phyloP scores from a whole-genome alignment of 2,888 invertebrate species.

The Pterobdella sp. region DNA sequence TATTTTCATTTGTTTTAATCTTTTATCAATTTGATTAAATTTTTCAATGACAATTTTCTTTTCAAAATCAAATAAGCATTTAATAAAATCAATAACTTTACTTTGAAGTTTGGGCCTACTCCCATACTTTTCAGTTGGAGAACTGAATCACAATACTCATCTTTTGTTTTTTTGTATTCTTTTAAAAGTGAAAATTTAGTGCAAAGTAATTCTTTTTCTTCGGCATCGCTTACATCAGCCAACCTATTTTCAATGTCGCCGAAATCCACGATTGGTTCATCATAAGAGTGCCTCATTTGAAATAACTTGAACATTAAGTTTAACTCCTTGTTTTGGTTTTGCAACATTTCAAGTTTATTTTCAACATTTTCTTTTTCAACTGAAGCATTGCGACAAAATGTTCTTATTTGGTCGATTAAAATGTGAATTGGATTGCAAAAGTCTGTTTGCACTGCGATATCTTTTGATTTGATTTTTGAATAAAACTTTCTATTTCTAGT shows the following conservation, averaged over 20 bases:
- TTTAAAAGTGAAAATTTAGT: background rate
- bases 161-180: background rate
- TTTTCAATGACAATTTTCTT: background rate
- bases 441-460: background rate
- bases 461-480: no score
- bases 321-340: background rate
- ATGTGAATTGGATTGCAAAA: constrained; percentile 7
- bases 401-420: background rate
- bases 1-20: background rate
- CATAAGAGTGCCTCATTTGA: background rate
- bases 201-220: background rate
- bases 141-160: background rate
- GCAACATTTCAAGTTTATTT: background rate
- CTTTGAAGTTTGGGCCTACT: background rate
- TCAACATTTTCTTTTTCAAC: background rate
- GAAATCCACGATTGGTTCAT: background rate
- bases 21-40: background rate
- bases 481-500: no score
- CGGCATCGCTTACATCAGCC: background rate
- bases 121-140: background rate
- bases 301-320: background rate
- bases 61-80: background rate
- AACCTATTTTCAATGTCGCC: background rate
- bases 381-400: background rate
- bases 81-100: no score